Percentiles rank a stretch among this genome's conserved stretches.
phyloP scores from a whole-genome alignment of 2,888 invertebrate species.

The Macrosoma leucophasiata region DNA sequence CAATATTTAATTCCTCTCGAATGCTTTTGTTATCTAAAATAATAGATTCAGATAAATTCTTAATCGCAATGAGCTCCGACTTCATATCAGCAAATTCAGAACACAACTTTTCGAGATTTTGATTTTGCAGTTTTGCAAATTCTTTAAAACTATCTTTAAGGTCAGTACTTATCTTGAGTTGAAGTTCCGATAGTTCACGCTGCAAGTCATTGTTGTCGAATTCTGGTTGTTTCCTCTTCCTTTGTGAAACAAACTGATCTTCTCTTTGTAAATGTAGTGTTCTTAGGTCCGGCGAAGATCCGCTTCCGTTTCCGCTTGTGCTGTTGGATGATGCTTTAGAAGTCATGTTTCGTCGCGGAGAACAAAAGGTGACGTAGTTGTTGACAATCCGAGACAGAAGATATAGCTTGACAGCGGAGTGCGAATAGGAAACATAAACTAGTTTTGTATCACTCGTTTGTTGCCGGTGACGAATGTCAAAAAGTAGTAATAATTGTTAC shows the following conservation, averaged over 20 bases:
- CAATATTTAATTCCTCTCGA: constrained; percentile 2
- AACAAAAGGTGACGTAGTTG: too few species aligned
- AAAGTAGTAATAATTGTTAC: too few species aligned
- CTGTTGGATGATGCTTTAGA: constrained; percentile 1
- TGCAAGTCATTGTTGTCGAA: background rate
- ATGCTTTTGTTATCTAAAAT: constrained; percentile 2
- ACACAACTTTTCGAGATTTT: too few species aligned
- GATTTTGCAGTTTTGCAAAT: too few species aligned
- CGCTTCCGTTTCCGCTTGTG: constrained; percentile 1
- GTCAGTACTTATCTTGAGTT: background rate
- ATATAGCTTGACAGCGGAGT: too few species aligned
- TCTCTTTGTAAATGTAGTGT: too few species aligned
- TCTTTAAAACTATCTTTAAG: background rate
- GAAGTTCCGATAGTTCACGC: background rate
- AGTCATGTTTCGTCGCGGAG: constrained; percentile 3
- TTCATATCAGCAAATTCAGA: background rate
- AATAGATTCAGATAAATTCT: constrained; percentile 1
- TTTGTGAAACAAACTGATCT: too few species aligned
- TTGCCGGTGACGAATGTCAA: too few species aligned
- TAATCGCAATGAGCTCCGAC: background rate
- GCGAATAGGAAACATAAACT: too few species aligned
- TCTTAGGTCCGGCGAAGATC: background rate
- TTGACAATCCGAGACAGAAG: too few species aligned
- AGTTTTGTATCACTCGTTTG: too few species aligned
- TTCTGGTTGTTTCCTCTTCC: too few species aligned